Evolutionary conservation across 1,140 invertebrate species (phyloP).

Genomic region (Drosophila seguyi): DNA sequence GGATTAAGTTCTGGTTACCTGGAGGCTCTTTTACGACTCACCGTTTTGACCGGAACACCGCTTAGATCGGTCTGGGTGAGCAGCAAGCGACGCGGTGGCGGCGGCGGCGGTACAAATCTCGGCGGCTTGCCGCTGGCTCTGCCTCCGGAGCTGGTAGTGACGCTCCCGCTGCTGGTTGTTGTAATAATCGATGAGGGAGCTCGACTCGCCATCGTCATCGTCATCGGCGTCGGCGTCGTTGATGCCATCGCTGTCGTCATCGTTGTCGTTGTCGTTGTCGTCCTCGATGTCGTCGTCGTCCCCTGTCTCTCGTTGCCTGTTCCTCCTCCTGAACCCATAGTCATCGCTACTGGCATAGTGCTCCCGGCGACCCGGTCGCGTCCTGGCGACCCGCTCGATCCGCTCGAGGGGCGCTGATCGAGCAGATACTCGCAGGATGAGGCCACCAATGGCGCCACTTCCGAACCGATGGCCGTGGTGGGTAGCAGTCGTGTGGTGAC

Average conservation of each 20-base stretch:
- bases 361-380: constrained; percentile 4
- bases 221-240: constrained; percentile 20
- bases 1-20: neutral
- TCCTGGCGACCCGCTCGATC: constrained; percentile 19
- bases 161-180: constrained; percentile 84
- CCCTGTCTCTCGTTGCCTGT: neutral
- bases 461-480: constrained; percentile 65
- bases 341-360: constrained; percentile 41
- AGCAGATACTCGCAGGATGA: constrained; percentile 85
- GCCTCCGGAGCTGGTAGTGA: constrained; percentile 71
- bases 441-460: constrained; percentile 57
- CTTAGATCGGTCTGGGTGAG: constrained; percentile 80
- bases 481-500: constrained; percentile 61
- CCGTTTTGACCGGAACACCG: constrained; percentile 61
- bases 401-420: constrained; percentile 71
- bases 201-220: constrained; percentile 64
- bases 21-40: constrained; percentile 5
- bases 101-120: constrained; percentile 82
- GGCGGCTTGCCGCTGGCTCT: constrained; percentile 71
- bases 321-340: constrained; percentile 16
- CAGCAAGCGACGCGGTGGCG: constrained; percentile 80
- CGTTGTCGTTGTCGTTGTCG: constrained; percentile 7
- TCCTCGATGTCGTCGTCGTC: constrained; percentile 25
- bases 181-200: constrained; percentile 81
- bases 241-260: constrained; percentile 21